Evolutionary conservation across 2,113 vertebrate species (phyloP).

Genomic region (Pygoscelis antarcticus): DNA sequence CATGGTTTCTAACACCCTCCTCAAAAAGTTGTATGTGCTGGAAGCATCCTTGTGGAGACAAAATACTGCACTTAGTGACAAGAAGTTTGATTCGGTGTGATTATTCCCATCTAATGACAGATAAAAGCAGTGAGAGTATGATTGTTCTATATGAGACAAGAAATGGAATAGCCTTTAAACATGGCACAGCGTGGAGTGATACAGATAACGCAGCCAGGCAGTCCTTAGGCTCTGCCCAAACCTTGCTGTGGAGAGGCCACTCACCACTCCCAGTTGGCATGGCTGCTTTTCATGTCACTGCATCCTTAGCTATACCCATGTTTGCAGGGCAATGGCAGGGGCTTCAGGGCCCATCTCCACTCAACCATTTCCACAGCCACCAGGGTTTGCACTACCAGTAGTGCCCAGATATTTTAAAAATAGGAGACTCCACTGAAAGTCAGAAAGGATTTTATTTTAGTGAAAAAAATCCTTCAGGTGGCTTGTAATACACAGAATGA

Average conservation of each 20-base stretch:
- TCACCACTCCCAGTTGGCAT: no score
- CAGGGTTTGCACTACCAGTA: background rate
- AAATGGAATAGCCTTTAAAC: background rate
- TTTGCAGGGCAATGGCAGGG: background rate
- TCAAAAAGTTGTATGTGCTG: background rate
- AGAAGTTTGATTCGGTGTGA: background rate
- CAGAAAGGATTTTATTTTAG: background rate
- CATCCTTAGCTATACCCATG: background rate
- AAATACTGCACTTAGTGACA: background rate
- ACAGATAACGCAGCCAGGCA: background rate
- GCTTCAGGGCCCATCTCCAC: background rate
- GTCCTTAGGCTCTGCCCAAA: background rate
- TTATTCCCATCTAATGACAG: background rate
- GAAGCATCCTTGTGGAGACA: background rate
- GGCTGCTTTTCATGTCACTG: background rate
- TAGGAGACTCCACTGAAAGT: background rate
- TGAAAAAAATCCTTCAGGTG: background rate
- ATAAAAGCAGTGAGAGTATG: background rate
- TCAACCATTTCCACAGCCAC: background rate
- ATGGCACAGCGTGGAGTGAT: fast-evolving
- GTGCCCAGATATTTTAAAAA: background rate
- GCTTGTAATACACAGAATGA: background rate
- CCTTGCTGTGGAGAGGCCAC: background rate
- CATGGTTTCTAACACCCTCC: background rate
- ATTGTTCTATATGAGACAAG: background rate